Percentiles rank a stretch among this genome's conserved stretches.
phyloP scores from a whole-genome alignment of 1,140 invertebrate genomes.

The Rhynchophorus ferrugineus region DNA sequence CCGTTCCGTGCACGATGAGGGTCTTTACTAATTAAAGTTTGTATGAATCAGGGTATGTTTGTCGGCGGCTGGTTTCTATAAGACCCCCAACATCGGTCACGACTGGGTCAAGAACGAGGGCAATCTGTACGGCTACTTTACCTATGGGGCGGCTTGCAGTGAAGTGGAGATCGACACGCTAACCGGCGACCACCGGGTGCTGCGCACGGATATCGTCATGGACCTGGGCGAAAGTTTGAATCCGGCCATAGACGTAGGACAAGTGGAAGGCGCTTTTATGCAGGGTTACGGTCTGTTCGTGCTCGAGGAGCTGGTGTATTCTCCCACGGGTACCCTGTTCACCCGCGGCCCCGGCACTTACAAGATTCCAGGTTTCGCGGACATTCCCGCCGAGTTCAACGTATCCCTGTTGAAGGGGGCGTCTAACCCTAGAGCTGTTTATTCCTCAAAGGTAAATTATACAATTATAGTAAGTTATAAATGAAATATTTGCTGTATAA shows the following conservation, averaged over 20 bases:
- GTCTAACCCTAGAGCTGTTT: conserved; percentile 83
- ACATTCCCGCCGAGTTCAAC: conserved; percentile 88
- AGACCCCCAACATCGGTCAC: conserved; percentile 72
- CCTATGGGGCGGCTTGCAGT: conserved; percentile 69
- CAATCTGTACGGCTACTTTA: conserved; percentile 71
- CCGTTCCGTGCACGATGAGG: too few species aligned
- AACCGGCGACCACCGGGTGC: conserved; percentile 77
- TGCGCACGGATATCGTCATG: conserved; percentile 90
- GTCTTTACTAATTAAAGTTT: too few species aligned
- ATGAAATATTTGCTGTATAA: neutral
- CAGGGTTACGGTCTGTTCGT: conserved; percentile 91
- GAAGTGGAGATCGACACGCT: conserved; percentile 83
- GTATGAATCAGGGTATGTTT: conserved; percentile 58
- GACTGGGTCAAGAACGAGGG: conserved; percentile 64
- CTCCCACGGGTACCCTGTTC: conserved; percentile 70
- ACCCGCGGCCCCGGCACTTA: conserved; percentile 85
- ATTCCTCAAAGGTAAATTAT: conserved; percentile 79
- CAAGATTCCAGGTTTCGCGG: conserved; percentile 84
- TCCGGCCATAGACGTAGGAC: conserved; percentile 92
- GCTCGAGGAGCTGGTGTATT: conserved; percentile 81
- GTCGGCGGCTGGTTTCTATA: conserved; percentile 81
- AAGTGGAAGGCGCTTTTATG: conserved; percentile 89
- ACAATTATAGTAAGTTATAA: neutral
- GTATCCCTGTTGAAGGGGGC: conserved; percentile 83
- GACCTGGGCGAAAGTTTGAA: conserved; percentile 84